Base-by-base conservation (phyloP, 2,113 vertebrate species). In the Chinchilla lanigera region DNA sequence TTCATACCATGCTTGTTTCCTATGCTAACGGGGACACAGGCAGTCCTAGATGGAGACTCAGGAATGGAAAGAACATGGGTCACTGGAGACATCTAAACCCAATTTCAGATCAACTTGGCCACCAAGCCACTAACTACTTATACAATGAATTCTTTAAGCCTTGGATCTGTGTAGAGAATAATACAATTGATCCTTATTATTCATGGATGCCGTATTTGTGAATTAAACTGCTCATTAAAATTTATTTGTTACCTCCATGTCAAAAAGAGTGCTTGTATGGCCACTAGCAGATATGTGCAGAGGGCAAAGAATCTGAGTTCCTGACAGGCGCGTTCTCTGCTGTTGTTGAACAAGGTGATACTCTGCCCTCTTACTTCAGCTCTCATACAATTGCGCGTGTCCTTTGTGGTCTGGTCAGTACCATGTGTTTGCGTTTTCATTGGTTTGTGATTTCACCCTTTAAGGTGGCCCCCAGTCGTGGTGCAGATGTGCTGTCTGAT, bases 71-170 rank as follows among this genome's bases (percentile, higher is more conserved):
- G 88, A 96, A 94, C 14, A 44, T 87, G 85, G 33, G 20, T 78
- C 93, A 84, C 13, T 67, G 73, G 75, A 87, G 85, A 78, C 44
- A 17, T 19, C 26, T 56, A 58, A 69, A 75, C 69, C 75, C 24
- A 83, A 73, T 95, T 92, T 95, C 67, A 90, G 41, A 84, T 95
- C 30, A 89, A 12, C n/a, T 86, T 35, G 54, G 44, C 44, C n/a
- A 65, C 22, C 86, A 82, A 81, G 30, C n/a, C 44, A 78, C 19
- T 89, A 81, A 90, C 50, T 69, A 69, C 44, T 85, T 84, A 7
- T 56, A 30, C 69, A 28, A 60, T 26, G 82, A 41, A 50, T 80
- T 61, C 47, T 93, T 58, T 38, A 54, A 91, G 35, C 20, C 19
- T 88, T 54, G 50, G 52, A 11, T 44, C 52, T 85, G 28, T 85